Conservation (phyloP, 1,140 invertebrate species). For the Heliothis virescens region DNA sequence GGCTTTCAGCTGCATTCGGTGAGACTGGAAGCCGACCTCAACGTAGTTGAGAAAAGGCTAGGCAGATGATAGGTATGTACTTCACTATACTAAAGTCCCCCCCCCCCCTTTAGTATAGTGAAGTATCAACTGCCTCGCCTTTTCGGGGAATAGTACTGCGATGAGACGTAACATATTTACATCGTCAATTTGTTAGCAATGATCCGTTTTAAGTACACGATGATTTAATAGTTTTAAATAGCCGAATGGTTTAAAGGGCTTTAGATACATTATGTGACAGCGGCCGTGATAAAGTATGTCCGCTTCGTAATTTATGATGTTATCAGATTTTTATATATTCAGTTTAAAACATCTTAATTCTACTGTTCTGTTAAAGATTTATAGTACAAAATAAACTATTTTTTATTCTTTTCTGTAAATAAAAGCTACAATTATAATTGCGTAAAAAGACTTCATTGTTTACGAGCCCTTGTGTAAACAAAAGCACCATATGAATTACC, state of each 20-base stretch:
- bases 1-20: too few relatives aligned
- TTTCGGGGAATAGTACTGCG: not conserved
- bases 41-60: too few relatives aligned
- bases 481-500: not conserved
- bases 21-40: too few relatives aligned
- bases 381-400: not conserved
- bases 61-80: not conserved
- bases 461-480: too few relatives aligned
- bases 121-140: too few relatives aligned
- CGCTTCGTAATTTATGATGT: conserved; percentile 7
- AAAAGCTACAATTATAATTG: too few relatives aligned
- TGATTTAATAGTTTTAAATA: conserved; percentile 28
- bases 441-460: too few relatives aligned
- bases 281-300: conserved; percentile 1
- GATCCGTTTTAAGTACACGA: not conserved
- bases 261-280: conserved; percentile 13
- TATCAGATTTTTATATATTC: not conserved
- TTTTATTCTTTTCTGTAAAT: not conserved
- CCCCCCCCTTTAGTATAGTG: too few relatives aligned
- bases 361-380: not conserved
- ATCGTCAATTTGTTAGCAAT: conserved; percentile 13
- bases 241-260: conserved; percentile 12
- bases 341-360: not conserved
- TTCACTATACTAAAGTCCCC: conserved; percentile 2
- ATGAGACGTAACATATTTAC: conserved; percentile 9